phyloP scores from a whole-genome alignment of 2,888 invertebrate species.

The Pristionchus exspectatus region DNA sequence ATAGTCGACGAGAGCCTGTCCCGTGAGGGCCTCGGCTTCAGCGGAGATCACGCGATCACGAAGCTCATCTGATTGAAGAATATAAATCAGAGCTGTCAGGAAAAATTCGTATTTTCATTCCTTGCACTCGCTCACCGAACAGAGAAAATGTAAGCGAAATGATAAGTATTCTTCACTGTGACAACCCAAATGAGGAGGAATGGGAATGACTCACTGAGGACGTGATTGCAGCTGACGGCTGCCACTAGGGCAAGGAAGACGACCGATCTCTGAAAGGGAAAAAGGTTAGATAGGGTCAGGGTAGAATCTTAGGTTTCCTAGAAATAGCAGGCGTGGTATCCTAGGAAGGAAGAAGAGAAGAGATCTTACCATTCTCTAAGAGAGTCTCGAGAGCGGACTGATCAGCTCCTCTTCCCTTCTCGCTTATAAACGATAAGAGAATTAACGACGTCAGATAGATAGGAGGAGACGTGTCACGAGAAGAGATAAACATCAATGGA shows the following conservation, averaged over 20 bases:
- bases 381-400: constrained; percentile 31
- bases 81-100: background rate
- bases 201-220: constrained; percentile 34
- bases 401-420: background rate
- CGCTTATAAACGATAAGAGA: background rate
- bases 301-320: background rate
- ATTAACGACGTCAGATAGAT: background rate
- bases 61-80: background rate
- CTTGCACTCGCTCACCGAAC: no score
- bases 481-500: constrained; percentile 13
- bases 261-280: constrained; percentile 17
- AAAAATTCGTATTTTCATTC: no score
- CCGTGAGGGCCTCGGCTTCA: constrained; percentile 57
- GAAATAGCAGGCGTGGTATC: background rate
- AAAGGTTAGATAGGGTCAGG: background rate
- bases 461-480: background rate
- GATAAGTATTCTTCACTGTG: no score
- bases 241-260: constrained; percentile 33
- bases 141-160: no score
- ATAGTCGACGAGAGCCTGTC: constrained; percentile 67
- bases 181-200: background rate
- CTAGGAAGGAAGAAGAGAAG: background rate
- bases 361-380: background rate
- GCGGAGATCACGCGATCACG: constrained; percentile 23
- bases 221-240: constrained; percentile 18